These are phyloP conservation scores for Pseudoatta argentina DNA, from an alignment of 1,140 invertebrate species.

Conservation along the genomic window DNA sequence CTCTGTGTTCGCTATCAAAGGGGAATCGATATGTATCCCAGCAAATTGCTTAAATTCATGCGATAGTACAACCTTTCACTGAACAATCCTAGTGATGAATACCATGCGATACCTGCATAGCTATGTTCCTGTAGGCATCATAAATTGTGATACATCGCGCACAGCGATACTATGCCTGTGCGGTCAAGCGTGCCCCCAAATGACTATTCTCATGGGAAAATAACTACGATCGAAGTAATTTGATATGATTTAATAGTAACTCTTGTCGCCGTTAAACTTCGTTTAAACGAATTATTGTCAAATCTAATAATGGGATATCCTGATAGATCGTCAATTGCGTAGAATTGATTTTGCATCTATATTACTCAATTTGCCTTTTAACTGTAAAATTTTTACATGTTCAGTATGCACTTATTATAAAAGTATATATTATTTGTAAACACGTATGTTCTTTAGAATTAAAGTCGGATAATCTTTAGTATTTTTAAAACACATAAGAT, in stretches of 20 bases:
- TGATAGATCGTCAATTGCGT: slow-evolving; percentile 17
- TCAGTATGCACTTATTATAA: background rate
- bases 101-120: slow-evolving; percentile 57
- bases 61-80: slow-evolving; percentile 63
- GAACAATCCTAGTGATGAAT: slow-evolving; percentile 64
- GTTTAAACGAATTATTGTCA: slow-evolving; percentile 49
- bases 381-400: background rate
- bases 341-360: slow-evolving; percentile 22
- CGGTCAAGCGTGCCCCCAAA: slow-evolving; percentile 36
- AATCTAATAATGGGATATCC: slow-evolving; percentile 27
- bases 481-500: background rate
- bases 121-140: slow-evolving; percentile 54
- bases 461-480: background rate
- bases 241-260: slow-evolving; percentile 45
- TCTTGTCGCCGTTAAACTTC: slow-evolving; percentile 1
- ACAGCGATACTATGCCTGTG: slow-evolving; percentile 1
- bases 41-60: slow-evolving; percentile 67
- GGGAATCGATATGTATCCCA: slow-evolving; percentile 36
- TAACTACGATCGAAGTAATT: slow-evolving; percentile 68
- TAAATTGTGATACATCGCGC: slow-evolving; percentile 62
- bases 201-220: slow-evolving; percentile 60
- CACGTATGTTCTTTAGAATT: background rate
- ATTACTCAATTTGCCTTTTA: slow-evolving; percentile 30
- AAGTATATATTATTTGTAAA: background rate
- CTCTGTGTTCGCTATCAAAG: slow-evolving; percentile 37